Evolutionary conservation across 2,113 vertebrate genomes (phyloP).

Genomic region (Oreochromis niloticus): DNA sequence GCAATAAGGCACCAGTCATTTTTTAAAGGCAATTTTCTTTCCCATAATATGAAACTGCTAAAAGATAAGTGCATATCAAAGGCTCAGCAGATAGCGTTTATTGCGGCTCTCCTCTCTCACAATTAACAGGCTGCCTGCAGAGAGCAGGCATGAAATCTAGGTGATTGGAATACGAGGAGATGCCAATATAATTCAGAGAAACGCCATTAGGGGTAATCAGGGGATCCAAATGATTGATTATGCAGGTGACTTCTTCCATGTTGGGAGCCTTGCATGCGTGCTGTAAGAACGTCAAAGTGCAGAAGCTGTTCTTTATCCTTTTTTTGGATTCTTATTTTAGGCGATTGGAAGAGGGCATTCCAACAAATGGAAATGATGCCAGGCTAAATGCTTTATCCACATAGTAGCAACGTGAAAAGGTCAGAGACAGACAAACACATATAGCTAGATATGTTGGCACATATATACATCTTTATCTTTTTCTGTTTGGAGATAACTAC

Average conservation of each 20-base stretch:
- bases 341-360: not conserved
- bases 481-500: not conserved
- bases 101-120: conserved; percentile 27
- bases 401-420: not conserved
- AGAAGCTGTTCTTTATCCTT: not conserved
- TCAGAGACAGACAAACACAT: not conserved
- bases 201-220: conserved; percentile 61
- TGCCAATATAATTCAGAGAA: conserved; percentile 46
- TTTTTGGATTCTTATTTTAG: not conserved
- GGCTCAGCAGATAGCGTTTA: conserved; percentile 52
- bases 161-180: conserved; percentile 57
- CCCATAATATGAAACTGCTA: conserved; percentile 52
- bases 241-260: not conserved
- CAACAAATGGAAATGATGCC: not conserved
- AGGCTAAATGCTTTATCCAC: not conserved
- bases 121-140: conserved; percentile 53
- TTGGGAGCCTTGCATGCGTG: not conserved
- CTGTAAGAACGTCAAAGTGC: not conserved
- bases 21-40: conserved; percentile 59
- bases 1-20: conserved; percentile 52
- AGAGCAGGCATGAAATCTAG: conserved; percentile 54
- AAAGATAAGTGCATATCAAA: conserved; percentile 65
- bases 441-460: not conserved
- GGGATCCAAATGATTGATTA: conserved; percentile 27
- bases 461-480: not conserved